Conservation (phyloP, 2,888 invertebrate species). For the Salticus scenicus region DNA sequence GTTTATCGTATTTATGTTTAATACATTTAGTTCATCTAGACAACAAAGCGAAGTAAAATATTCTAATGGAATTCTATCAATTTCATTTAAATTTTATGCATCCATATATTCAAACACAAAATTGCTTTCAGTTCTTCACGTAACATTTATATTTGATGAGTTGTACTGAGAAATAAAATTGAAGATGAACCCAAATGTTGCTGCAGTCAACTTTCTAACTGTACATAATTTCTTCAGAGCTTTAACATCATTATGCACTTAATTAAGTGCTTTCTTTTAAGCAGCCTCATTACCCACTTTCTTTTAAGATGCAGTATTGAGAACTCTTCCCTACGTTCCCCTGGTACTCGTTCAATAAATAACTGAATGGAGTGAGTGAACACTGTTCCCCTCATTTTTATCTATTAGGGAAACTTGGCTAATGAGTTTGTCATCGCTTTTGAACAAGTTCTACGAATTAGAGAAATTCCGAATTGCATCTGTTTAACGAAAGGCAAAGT, state of each 20-base stretch:
- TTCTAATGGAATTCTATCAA: no score
- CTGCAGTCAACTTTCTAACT: background rate
- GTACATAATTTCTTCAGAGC: background rate
- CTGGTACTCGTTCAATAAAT: background rate
- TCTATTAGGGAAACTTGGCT: background rate
- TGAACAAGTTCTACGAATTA: background rate
- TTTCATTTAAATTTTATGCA: no score
- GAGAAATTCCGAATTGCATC: background rate
- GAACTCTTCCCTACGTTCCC: background rate
- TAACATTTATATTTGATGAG: no score
- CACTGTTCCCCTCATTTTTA: background rate
- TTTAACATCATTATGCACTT: slow-evolving; percentile 8
- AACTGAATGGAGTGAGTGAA: background rate
- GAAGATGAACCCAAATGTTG: no score
- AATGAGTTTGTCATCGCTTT: background rate
- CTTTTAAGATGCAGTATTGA: background rate
- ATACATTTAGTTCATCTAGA: no score
- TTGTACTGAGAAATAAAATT: no score
- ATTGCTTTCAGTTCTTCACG: no score
- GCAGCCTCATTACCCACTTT: background rate
- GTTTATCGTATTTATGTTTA: no score
- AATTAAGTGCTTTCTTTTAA: slow-evolving; percentile 11
- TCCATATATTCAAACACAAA: no score
- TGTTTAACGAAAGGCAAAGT: no score
- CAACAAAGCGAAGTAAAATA: no score